Evolutionary conservation across 2,113 vertebrate species (phyloP), one percentile per base, ranked within the genome.

Genomic region (Grammomys dolichurus): DNA sequence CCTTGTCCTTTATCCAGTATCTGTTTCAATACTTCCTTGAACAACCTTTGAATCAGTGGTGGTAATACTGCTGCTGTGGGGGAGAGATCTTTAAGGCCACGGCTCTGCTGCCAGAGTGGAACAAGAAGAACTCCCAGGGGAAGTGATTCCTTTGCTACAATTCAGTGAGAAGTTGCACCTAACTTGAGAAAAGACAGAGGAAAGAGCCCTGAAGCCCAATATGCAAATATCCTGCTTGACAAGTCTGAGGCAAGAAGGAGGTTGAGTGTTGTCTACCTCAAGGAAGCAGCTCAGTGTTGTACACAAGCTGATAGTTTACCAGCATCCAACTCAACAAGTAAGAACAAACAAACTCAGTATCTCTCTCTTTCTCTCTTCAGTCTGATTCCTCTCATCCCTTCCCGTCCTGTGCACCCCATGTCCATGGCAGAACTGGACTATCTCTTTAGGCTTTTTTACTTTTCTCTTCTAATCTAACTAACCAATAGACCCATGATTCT

Each of bases 361-460:
- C 87, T 73, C 69, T 82, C 17, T 67, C 13, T 67, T 5, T 63
- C 60, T 24, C 20, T 63, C 3, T 40, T 63, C 60, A 88, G 43
- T 56, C 9, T 4, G 0, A 3, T n/a, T 85, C 76, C 73, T 75
- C 54, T 36, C 36, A 8, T 43, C 16, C 3, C 36, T 80, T 77
- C 16, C 0, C 51, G 11, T 40, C 20, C 46, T 0, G 0, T 2
- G 11, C 33, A 26, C 28, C 70, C 13, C 1, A 4, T 9, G 5
- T 9, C 13, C 56, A 87, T 51, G 17, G 4, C 0, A 69, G 60
- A 14, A 5, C 22, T n/a, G 14, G 3, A 28, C 46, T 11, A 7
- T 33, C 46, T 67, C 33, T 63, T 11, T 28, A 20, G 7, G 1
- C 22, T 31, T 69, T 69, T 14, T 77, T 80, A 69, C 46, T 85